These are phyloP conservation scores for Calliphora vomitoria DNA, from an alignment of 2,888 invertebrate genomes.

Conservation along the genomic window DNA sequence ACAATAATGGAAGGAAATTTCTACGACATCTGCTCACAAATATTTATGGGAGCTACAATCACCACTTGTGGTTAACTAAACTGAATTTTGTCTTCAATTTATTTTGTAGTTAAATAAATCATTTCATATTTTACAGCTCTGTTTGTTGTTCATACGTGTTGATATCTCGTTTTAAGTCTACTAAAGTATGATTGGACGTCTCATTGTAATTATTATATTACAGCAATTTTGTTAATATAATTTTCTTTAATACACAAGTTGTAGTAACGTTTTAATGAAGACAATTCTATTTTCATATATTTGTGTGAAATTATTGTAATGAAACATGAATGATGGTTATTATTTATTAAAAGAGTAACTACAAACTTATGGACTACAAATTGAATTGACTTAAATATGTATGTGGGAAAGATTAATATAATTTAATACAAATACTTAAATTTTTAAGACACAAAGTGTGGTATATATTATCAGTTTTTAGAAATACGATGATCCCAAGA, in stretches of 20 bases:
- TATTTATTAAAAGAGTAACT: neutral
- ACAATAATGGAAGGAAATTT: too few relatives aligned
- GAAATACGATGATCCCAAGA: too few relatives aligned
- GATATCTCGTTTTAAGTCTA: neutral
- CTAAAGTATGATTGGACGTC: constrained; percentile 45
- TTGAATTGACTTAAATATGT: constrained; percentile 8
- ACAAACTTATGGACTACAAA: constrained; percentile 2
- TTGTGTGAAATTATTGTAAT: constrained; percentile 13
- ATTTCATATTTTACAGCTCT: neutral
- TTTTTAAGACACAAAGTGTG: too few relatives aligned
- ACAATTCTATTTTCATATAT: constrained; percentile 27
- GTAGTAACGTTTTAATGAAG: constrained; percentile 21
- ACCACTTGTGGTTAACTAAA: too few relatives aligned
- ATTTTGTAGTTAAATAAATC: too few relatives aligned
- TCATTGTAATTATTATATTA: constrained; percentile 42
- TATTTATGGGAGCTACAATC: too few relatives aligned
- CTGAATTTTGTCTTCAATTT: too few relatives aligned
- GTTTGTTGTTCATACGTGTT: constrained; percentile 16
- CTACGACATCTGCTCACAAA: too few relatives aligned
- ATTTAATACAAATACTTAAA: neutral
- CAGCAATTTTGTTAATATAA: constrained; percentile 54
- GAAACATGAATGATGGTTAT: neutral
- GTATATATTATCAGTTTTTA: too few relatives aligned
- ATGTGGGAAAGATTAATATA: neutral
- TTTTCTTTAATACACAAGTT: constrained; percentile 23